Base-by-base conservation (phyloP, 2,797 vertebrate genomes). In the Aphelocoma californica region DNA sequence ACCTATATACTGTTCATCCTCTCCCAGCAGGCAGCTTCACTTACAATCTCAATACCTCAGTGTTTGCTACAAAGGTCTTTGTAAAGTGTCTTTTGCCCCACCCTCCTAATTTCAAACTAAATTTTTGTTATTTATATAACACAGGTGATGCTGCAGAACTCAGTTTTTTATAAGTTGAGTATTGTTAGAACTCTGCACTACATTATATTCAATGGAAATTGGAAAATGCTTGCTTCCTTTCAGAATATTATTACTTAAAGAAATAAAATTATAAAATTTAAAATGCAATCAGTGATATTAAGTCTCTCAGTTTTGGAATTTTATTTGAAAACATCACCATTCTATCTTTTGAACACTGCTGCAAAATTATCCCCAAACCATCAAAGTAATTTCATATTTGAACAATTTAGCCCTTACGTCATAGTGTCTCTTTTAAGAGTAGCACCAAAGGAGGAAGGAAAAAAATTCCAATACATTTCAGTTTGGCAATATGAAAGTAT, bases 401-500 rank as follows among this genome's bases (percentile, higher is more conserved):
- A 92, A 91, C 84, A 84, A 62, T 44, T 23, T 67, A 58, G 45
- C 12, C 7, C 26, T 56, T 66, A 45, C 6, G 1, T 36, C 21
- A 50, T 1, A 42, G 25, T 6, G 5, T n/a, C 10, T 84, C 19
- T 72, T 74, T 64, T 48, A 64, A 73, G 88, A 61, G 34, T 3
- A 71, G 14, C 1, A 4, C 3, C 0, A 28, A 1, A 7, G 44
- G 8, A 86, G 5, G 31, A 71, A 28, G 17, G 31, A 36, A 36
- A 64, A 81, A 14, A 5, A 36, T 4, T 82, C 9, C 5, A 86
- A 18, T 9, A 36, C 19, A 81, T 44, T 93, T 77, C 47, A 60
- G 18, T 57, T 67, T 31, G 47, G 7, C 31, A 65, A 26, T 36
- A 48, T 8, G 57, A 23, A 79, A 74, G 18, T 32, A 36, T 72